These are phyloP conservation scores for Incurvaria masculella DNA, from an alignment of 2,888 invertebrate genomes.

Conservation along the genomic window DNA sequence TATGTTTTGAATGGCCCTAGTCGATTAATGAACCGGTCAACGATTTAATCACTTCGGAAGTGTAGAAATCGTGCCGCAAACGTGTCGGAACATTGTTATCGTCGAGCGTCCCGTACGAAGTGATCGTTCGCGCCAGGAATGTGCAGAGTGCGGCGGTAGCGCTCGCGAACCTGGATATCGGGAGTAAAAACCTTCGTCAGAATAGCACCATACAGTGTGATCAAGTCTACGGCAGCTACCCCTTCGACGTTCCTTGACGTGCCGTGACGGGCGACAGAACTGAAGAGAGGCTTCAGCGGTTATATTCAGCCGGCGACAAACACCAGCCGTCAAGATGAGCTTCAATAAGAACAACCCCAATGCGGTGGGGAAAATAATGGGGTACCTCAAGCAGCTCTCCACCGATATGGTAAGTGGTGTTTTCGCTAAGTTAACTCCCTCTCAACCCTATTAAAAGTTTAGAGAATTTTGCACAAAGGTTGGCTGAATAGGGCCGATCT, in stretches of 20 bases:
- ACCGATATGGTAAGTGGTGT: conserved; percentile 49
- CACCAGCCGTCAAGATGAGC: conserved; percentile 41
- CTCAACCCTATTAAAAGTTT: neutral
- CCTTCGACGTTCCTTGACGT: conserved; percentile 45
- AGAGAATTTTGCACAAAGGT: conserved; percentile 6
- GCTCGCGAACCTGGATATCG: conserved; percentile 38
- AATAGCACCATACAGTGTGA: conserved; percentile 32
- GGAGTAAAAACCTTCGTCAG: conserved; percentile 4
- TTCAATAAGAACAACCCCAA: conserved; percentile 53
- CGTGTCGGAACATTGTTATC: too few species aligned
- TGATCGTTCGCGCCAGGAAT: conserved; percentile 22
- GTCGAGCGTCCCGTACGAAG: too few species aligned
- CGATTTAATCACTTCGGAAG: too few species aligned
- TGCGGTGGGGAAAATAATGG: conserved; percentile 51
- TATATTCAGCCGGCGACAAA: neutral
- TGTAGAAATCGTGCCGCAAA: too few species aligned
- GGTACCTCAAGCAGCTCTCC: conserved; percentile 49
- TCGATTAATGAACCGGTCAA: too few species aligned
- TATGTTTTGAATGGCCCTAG: too few species aligned
- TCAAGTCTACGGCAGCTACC: conserved; percentile 37
- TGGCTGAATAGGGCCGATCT: too few species aligned
- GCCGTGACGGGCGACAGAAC: conserved; percentile 6
- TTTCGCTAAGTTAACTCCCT: neutral
- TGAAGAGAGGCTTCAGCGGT: neutral
- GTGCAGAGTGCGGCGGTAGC: conserved; percentile 31